Evolutionary conservation across 2,113 vertebrate species (phyloP).

Genomic region (Proterorhinus semilunaris): DNA sequence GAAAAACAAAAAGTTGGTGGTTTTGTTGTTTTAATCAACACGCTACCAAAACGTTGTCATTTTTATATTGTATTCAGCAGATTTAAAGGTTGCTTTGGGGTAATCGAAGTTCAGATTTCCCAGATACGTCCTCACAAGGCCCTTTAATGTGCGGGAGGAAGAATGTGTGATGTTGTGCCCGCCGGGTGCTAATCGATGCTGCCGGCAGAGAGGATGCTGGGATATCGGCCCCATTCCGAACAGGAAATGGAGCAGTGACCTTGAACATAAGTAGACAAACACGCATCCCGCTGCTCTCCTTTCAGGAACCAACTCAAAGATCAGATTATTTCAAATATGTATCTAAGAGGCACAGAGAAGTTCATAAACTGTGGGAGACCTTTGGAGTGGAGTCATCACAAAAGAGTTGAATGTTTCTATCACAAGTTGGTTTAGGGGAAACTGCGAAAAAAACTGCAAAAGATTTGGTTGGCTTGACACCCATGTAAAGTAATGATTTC

Average conservation of each 20-base stretch:
- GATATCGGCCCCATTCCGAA: constrained; percentile 59
- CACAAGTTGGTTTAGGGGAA: background rate
- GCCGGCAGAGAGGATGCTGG: constrained; percentile 68
- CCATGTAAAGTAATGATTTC: background rate
- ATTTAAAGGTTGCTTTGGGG: background rate
- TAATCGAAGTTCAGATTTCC: background rate
- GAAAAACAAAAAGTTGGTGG: too few species aligned
- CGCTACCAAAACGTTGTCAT: too few species aligned
- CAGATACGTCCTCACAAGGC: background rate
- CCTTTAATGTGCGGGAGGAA: constrained; percentile 9
- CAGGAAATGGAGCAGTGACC: constrained; percentile 67
- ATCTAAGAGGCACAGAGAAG: constrained; percentile 20
- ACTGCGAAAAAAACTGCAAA: background rate
- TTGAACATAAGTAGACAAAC: constrained; percentile 51
- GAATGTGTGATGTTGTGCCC: constrained; percentile 61
- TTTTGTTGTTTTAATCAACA: too few species aligned
- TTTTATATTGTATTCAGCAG: too few species aligned
- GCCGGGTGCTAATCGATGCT: constrained; percentile 71
- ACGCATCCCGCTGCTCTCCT: constrained; percentile 4
- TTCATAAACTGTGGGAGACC: constrained; percentile 5
- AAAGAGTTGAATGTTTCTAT: background rate
- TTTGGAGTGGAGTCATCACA: constrained; percentile 7
- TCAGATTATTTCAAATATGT: constrained; percentile 36
- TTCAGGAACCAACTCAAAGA: constrained; percentile 34
- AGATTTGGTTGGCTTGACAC: background rate